These are phyloP conservation scores for Lordiphosa stackelbergi DNA, from an alignment of 1,140 invertebrate genomes.

Conservation along the genomic window DNA sequence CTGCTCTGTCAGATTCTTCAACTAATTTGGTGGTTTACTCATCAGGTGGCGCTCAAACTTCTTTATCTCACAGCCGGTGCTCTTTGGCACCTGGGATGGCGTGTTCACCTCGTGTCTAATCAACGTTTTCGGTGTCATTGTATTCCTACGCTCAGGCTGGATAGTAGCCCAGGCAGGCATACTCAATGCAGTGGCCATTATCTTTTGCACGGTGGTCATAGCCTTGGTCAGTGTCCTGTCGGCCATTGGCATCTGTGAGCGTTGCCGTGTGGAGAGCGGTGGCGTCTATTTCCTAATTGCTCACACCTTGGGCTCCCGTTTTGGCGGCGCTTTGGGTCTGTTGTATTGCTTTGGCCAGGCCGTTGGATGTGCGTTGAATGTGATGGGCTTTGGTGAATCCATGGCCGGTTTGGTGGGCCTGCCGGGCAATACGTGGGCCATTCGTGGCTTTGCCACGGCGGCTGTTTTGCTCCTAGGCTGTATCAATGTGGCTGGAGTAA, in stretches of 20 bases:
- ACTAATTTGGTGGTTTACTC: neutral
- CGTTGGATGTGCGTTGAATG: slow-evolving; percentile 95
- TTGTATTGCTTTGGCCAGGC: slow-evolving; percentile 98
- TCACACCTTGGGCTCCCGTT: slow-evolving; percentile 93
- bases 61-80: slow-evolving; percentile 93
- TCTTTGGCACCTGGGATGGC: slow-evolving; percentile 98
- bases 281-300: slow-evolving; percentile 97
- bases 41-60: slow-evolving; percentile 95
- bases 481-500: slow-evolving; percentile 94
- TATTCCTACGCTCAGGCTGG: slow-evolving; percentile 97
- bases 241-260: slow-evolving; percentile 96
- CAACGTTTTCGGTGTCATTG: slow-evolving; percentile 98
- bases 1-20: neutral
- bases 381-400: slow-evolving; percentile 96
- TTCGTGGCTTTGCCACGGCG: slow-evolving; percentile 87
- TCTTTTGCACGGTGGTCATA: slow-evolving; percentile 90
- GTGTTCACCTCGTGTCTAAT: slow-evolving; percentile 91
- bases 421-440: slow-evolving; percentile 84
- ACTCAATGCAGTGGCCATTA: slow-evolving; percentile 90
- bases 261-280: slow-evolving; percentile 95
- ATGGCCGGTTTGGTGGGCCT: slow-evolving; percentile 90
- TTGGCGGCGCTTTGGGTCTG: slow-evolving; percentile 93
- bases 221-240: slow-evolving; percentile 94
- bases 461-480: slow-evolving; percentile 89
- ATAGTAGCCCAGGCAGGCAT: slow-evolving; percentile 97